Percentiles rank a stretch among this genome's conserved stretches.
Conservation (phyloP, 2,113 vertebrate genomes). For the Hippoglossus stenolepis region DNA sequence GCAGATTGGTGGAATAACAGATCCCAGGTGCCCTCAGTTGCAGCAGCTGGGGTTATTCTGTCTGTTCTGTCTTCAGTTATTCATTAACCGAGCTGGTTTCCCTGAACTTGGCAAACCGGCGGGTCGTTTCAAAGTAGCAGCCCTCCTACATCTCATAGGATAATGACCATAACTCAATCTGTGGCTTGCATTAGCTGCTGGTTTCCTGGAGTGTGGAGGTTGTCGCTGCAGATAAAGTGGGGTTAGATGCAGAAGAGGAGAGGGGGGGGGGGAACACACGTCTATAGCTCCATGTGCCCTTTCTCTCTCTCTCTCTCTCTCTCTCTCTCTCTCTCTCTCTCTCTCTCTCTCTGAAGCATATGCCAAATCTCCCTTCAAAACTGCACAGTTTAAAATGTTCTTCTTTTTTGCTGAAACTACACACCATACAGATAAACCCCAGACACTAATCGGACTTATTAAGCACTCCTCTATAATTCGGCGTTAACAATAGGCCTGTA, state of each 20-base stretch:
- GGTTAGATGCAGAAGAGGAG: background rate
- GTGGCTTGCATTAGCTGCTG: background rate
- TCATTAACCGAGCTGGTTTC: conserved; percentile 31
- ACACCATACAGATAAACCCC: background rate
- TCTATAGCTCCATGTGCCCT: background rate
- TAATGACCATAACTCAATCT: background rate
- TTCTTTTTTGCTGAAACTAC: background rate
- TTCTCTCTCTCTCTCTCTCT: background rate
- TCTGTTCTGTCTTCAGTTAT: conserved; percentile 7
- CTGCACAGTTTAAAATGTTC: background rate
- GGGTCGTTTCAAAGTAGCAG: background rate
- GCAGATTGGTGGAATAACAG: background rate
- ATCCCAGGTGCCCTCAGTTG: too few species aligned
- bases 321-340: too few species aligned
- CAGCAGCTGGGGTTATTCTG: background rate
- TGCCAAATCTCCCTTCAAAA: background rate
- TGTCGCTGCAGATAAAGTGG: background rate
- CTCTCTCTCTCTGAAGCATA: background rate
- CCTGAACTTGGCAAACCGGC: conserved; percentile 2
- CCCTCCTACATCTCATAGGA: too few species aligned
- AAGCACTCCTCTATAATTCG: background rate
- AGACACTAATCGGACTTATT: background rate
- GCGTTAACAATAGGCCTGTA: background rate
- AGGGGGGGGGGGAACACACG: background rate
- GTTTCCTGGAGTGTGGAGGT: background rate